These are phyloP conservation scores for Anolis apletophallus DNA, from an alignment of 2,797 vertebrate species.

Conservation along the genomic window DNA sequence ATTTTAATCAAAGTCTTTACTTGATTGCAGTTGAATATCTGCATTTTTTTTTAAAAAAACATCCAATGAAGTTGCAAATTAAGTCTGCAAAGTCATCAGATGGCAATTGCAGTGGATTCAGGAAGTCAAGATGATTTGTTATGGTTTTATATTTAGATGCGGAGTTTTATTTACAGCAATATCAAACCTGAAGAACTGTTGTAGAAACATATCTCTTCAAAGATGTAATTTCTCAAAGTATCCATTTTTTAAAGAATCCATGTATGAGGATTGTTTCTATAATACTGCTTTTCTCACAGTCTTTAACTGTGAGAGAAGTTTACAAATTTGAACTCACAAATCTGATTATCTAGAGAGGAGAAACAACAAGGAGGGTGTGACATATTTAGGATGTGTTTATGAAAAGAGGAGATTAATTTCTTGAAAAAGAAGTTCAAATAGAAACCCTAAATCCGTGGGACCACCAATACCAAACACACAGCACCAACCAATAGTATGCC, in stretches of 20 bases:
- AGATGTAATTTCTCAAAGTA: constrained; percentile 51
- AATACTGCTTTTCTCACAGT: background rate
- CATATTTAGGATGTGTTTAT: background rate
- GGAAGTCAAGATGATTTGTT: constrained; percentile 57
- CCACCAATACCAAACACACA: no score
- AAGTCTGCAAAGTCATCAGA: constrained; percentile 66
- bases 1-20: constrained; percentile 54
- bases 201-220: constrained; percentile 66
- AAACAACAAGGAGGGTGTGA: background rate
- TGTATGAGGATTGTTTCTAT: background rate
- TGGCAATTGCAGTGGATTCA: constrained; percentile 57
- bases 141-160: constrained; percentile 69
- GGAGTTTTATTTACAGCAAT: constrained; percentile 67
- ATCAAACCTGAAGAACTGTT: constrained; percentile 61
- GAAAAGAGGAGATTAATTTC: background rate
- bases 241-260: background rate
- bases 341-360: background rate
- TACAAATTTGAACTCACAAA: background rate
- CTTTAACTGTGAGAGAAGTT: background rate
- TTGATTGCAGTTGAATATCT: constrained; percentile 55
- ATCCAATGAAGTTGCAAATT: constrained; percentile 68
- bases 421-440: background rate
- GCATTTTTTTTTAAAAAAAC: constrained; percentile 54
- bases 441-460: background rate
- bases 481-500: no score